Evolutionary conservation across 2,797 vertebrate species (phyloP).

Genomic region (Urocyon cinereoargenteus): DNA sequence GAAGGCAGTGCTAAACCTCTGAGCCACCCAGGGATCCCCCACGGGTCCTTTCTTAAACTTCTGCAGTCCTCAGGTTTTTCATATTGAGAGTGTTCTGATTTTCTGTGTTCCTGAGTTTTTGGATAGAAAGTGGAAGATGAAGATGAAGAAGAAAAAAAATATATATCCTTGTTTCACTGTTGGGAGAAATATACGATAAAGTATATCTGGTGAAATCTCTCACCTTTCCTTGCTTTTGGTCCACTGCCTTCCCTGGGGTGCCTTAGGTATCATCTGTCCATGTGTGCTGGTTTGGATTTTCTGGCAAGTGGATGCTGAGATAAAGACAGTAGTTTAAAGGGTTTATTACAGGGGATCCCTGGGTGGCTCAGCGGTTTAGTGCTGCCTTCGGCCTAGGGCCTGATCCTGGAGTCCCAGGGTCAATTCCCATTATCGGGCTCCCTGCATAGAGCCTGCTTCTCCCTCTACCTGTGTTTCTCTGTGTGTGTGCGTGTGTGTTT

Average conservation of each 20-base stretch:
- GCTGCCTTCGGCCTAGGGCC: too few species aligned
- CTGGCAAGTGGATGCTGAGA: neutral
- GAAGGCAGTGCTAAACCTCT: too few species aligned
- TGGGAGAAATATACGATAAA: neutral
- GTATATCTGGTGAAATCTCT: neutral
- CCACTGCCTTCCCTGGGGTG: accelerated
- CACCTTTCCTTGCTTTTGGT: neutral
- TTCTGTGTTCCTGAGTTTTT: neutral
- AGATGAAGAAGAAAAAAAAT: neutral
- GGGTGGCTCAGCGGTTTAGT: too few species aligned
- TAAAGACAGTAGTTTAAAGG: neutral
- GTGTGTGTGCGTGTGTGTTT: too few species aligned
- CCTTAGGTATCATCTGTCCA: neutral
- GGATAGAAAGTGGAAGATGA: neutral
- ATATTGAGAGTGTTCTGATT: conserved; percentile 8
- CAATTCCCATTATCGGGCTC: too few species aligned
- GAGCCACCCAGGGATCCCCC: too few species aligned
- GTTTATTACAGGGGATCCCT: neutral
- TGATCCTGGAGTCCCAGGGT: too few species aligned
- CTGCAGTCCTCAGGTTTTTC: neutral
- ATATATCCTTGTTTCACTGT: accelerated
- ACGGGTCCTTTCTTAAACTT: neutral
- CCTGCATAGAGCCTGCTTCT: too few species aligned
- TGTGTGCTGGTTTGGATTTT: neutral
- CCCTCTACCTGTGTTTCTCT: too few species aligned